phyloP scores from a whole-genome alignment of 2,113 vertebrate species.

The Noturus placidus region DNA sequence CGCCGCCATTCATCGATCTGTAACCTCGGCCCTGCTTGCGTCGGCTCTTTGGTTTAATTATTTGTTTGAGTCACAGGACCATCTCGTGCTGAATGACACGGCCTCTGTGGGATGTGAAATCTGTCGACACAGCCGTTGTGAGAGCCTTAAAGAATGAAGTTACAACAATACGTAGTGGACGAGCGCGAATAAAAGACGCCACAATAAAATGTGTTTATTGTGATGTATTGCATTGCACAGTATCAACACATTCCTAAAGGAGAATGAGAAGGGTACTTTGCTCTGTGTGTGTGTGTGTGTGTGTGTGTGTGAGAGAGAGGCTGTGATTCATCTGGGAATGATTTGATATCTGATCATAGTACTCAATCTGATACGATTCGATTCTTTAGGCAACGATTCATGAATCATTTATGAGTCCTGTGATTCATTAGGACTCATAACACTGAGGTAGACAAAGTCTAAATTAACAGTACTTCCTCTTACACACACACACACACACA shows the following conservation, averaged over 20 bases:
- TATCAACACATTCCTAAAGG: background rate
- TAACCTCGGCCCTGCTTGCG: conserved; percentile 36
- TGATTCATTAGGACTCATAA: background rate
- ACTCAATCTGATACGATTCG: background rate
- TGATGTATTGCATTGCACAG: background rate
- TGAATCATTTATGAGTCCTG: too few species aligned
- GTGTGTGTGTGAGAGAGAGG: background rate
- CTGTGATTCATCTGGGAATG: too few species aligned
- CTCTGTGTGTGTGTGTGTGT: background rate
- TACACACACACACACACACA: background rate
- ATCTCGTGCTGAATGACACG: background rate
- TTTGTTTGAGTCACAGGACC: conserved; percentile 46
- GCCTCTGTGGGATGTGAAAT: background rate
- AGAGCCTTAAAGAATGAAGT: background rate
- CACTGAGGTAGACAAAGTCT: too few species aligned
- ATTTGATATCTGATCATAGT: too few species aligned
- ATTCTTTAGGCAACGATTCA: background rate
- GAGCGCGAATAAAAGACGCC: background rate
- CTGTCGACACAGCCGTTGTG: background rate
- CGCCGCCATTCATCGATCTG: conserved; percentile 52
- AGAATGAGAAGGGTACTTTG: background rate
- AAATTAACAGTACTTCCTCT: background rate
- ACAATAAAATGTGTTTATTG: background rate
- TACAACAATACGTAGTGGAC: background rate
- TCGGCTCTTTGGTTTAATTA: conserved; percentile 57